Percentiles rank a stretch among this genome's conserved stretches.
Conservation (phyloP, 2,113 vertebrate species). For the Gallinago undulata region DNA sequence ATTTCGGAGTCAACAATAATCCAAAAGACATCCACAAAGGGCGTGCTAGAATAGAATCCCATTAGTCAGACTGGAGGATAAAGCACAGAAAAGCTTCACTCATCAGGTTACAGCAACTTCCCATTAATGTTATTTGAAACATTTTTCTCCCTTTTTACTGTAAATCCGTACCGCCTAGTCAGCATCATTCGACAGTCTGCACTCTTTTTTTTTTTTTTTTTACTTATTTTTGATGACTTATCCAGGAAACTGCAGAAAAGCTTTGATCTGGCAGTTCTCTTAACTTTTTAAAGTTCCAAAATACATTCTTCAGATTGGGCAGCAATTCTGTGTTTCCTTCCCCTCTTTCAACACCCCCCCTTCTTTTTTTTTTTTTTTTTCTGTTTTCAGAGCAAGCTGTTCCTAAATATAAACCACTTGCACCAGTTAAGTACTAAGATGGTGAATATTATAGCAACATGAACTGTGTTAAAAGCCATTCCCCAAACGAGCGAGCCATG, state of each 20-base stretch:
- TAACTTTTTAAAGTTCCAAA: neutral
- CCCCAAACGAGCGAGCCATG: neutral
- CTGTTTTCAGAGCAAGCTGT: neutral
- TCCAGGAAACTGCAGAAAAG: constrained; percentile 41
- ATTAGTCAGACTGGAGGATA: neutral
- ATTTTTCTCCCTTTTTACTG: constrained; percentile 3
- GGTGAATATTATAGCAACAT: neutral
- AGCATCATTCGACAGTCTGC: neutral
- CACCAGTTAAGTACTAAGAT: neutral
- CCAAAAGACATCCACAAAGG: neutral
- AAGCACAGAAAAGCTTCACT: neutral
- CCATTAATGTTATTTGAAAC: neutral
- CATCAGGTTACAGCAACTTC: neutral
- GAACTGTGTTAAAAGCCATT: neutral
- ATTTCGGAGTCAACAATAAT: neutral
- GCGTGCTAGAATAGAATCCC: neutral
- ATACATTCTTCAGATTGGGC: constrained; percentile 38
- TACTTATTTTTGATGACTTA: constrained; percentile 7
- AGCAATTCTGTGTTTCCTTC: constrained; percentile 49
- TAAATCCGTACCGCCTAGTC: neutral
- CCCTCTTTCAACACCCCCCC: neutral
- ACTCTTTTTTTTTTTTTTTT: neutral
- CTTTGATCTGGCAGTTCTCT: constrained; percentile 29
- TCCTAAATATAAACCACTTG: neutral
- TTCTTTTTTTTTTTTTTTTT: neutral